Evolutionary conservation across 2,888 invertebrate genomes (phyloP), one percentile per base, ranked within the genome.

Genomic region (Podotricha telesiphe): DNA sequence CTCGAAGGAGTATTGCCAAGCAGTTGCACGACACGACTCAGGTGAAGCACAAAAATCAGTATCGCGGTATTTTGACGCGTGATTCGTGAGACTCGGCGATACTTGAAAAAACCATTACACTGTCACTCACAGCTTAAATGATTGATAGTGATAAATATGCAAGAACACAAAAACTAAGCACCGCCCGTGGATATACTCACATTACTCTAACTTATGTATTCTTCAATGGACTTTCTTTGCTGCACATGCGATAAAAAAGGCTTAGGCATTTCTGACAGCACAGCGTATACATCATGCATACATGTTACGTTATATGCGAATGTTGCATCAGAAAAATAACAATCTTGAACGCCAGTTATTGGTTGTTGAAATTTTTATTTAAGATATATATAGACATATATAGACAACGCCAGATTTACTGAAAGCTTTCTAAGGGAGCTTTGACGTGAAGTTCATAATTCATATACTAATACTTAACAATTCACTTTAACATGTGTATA

Each of bases 91-190:
- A 59, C 59, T 59, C 13, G 22, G 20, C 22, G n/a, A 28, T 20
- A 59, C 40, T 61, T 15, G 19, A 53, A 59, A 61, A 61, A 61
- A 61, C 59, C 45, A 61, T 67, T 59, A 61, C 28, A 51, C 22
- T 37, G 56, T 47, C 47, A 65, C 40, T 40, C 50, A 15, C 28
- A 51, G 50, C 19, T 37, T 62, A 47, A 50, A 67, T 50, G 59
- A 65, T 65, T 42, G 65, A 65, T 65, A 19, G 22, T 53, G 51
- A 64, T 64, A 64, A 64, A 64, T 64, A 53, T 64, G 45, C 53
- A 64, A 34, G 13, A 53, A 47, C 28, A 28, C 17, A 62, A 45
- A 62, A 48, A 62, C 37, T 62, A 48, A 7, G 34, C 45, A n/a
- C 65, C 17, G 47, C 42, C 55, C 37, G 48, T 17, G 63, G 63